Evolutionary conservation across 1,140 invertebrate genomes (phyloP), one percentile per base, ranked within the genome.

Genomic region (Ceratosolen solmsi): DNA sequence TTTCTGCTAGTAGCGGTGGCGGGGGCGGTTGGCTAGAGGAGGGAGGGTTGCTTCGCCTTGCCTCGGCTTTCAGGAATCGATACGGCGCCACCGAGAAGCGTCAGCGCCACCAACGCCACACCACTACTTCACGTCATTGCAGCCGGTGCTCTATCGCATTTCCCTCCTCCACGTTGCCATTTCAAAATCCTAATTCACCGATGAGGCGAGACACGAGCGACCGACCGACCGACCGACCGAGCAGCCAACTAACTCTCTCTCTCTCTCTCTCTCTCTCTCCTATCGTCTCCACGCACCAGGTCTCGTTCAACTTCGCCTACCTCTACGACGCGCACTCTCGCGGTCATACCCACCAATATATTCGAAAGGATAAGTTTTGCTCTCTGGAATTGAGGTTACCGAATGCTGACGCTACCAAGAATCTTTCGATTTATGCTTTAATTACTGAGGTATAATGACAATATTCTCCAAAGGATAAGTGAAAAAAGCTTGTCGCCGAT

Each of bases 171-270:
- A 15, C 60, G 30, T 56, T 79, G 65, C 70, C 79, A 80, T 74
- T 73, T 80, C 71, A 41, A 72, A 77, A 63, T 77, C 71, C 46
- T 20, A 41, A 80, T 80, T 81, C 73, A 75, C 72, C 79, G 49
- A 58, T 89, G 88, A 88, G 88, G 87, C 88, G 86, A 87, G 90
- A 89, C 89, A n/a, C n/a, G n/a, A n/a, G n/a, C n/a, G n/a, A n/a
- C n/a, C n/a, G n/a, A n/a, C 89, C 90, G 41, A 46, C 46, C 46
- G 88, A 88, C 87, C 90, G 89, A 87, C 88, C 85, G 86, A 89
- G 17, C 9, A 2, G 17, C 33, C 13, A 5, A 8, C 41, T 46
- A 46, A 46, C 5, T 46, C 2, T 1, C 38, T n/a, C 11, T 9
- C 38, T 30, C 22, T 3, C 46, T 1, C 70, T 22, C 15, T 27